Evolutionary conservation across 37 sponge, comb jelly and placozoan species (phyloP).

Genomic region (Geodia barretti): DNA sequence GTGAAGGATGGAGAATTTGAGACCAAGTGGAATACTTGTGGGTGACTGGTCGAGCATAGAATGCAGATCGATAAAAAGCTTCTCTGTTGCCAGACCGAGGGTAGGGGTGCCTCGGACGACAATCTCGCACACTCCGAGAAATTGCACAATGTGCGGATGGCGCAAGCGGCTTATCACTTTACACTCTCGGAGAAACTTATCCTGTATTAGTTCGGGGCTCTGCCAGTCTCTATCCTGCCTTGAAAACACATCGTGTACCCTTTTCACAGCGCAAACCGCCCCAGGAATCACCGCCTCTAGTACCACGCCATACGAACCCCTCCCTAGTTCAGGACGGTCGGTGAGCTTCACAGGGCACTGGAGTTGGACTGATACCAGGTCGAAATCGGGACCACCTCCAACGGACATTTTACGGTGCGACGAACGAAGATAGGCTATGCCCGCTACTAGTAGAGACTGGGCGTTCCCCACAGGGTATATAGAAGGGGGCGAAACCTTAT

Average conservation of each 20-base stretch:
- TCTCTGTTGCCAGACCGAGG: constrained; percentile 5
- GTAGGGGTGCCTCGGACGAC: background rate
- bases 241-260: constrained; percentile 6
- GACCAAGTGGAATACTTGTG: background rate
- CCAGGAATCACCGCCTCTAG: too few species aligned
- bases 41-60: background rate
- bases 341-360: too few species aligned
- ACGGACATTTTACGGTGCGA: too few species aligned
- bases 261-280: constrained; percentile 21
- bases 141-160: constrained; percentile 21
- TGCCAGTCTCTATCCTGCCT: background rate
- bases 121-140: constrained; percentile 14
- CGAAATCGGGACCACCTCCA: too few species aligned
- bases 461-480: too few species aligned
- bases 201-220: background rate
- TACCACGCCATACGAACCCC: too few species aligned
- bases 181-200: constrained; percentile 5
- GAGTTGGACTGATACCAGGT: too few species aligned
- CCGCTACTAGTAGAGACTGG: too few species aligned
- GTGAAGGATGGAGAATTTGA: constrained; percentile 5
- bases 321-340: too few species aligned
- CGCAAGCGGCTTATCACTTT: constrained; percentile 1
- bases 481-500: too few species aligned
- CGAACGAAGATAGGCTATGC: too few species aligned
- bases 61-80: constrained; percentile 2